Evolutionary conservation across 2,113 vertebrate species (phyloP).

Genomic region (Zonotrichia leucophrys): DNA sequence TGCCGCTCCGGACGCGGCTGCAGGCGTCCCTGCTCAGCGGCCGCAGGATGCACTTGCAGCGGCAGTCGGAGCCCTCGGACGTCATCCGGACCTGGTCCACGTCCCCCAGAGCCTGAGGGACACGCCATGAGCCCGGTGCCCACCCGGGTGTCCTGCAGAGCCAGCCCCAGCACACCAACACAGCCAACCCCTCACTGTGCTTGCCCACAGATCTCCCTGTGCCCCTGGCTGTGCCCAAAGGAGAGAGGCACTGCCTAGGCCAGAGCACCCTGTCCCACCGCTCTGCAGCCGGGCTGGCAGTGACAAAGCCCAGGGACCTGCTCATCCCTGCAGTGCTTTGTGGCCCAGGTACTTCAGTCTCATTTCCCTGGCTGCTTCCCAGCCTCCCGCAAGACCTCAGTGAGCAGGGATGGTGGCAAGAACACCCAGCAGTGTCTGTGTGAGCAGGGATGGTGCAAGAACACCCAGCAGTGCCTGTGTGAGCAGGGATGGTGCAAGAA

Average conservation of each 20-base stretch:
- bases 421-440: background rate
- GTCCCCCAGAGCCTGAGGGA: conserved; percentile 84
- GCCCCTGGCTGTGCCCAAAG: fast-evolving
- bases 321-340: fast-evolving
- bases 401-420: background rate
- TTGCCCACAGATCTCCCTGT: background rate
- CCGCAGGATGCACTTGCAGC: conserved; percentile 96
- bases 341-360: too few species aligned
- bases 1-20: conserved; percentile 81
- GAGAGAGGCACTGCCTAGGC: fast-evolving
- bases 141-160: fast-evolving
- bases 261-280: background rate
- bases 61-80: conserved; percentile 94
- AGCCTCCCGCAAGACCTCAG: background rate
- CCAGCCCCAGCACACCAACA: background rate
- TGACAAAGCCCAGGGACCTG: fast-evolving
- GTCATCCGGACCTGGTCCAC: conserved; percentile 91
- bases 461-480: background rate
- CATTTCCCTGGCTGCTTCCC: background rate
- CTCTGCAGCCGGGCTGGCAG: background rate
- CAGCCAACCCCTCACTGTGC: background rate
- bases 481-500: background rate
- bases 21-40: conserved; percentile 92
- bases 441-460: background rate
- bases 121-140: fast-evolving